Base-by-base conservation (phyloP, 2,888 invertebrate species). In the Andricus curvator region DNA sequence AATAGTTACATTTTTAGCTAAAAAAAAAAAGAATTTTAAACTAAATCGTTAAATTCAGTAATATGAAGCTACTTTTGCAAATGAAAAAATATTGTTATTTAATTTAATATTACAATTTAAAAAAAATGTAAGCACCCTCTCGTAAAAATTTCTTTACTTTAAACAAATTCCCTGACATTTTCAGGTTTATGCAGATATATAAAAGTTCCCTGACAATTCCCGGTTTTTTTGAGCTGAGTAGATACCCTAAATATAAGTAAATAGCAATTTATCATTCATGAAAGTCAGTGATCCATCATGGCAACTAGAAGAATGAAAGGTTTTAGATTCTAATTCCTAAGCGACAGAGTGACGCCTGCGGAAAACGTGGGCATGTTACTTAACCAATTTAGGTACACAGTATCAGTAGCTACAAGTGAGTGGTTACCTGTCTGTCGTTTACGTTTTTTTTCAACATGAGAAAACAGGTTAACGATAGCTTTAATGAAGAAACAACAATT, bases 341-440 rank as follows among this genome's bases (percentile, higher is more conserved):
- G 70, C 70, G 70, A 70, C 51, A 29, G 70, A 70, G 48, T 70
- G 70, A 70, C 70, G 70, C 70, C 70, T 70, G 33, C 51, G 20
- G 48, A 70, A 70, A 70, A 70, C 70, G 70, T 70, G 70, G 70
- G 70, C 20, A 51, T 70, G 70, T 70, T 70, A 70, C 70, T 70
- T 70, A 70, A 70, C 70, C 70, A 70, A 70, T 70, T 70, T 70
- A 51, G 70, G 33, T 51, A 20, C 67, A 70, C 17, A 51, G 51
- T 70, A 70, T 70, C 70, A 41, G 44, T 68, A 68, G 13, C 44
- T 68, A 17, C 6, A 41, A n/a, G 66, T 66, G 67, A 67, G 67
- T 70, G 51, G 70, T 70, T 29, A 51, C 51, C n/a, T 33, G 70
- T 51, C 29, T 51, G 20, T 51, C 70, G 51, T 51, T 70, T 51